Base-by-base conservation (phyloP, 2,888 invertebrate species). In the Megastigmus dorsalis region DNA sequence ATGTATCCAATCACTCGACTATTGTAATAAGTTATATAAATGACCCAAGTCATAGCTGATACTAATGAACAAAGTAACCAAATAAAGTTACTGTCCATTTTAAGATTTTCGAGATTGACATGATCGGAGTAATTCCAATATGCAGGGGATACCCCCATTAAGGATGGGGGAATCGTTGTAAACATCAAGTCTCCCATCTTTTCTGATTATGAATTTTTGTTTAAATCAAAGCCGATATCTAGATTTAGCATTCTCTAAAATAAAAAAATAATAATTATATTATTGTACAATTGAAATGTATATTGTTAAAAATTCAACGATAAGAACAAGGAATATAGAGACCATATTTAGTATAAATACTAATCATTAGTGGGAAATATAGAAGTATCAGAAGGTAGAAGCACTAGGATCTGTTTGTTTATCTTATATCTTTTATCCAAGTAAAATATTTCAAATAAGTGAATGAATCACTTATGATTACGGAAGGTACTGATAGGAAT, bases 1-100 rank as follows among this genome's bases (percentile, higher is more conserved):
- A 98, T 92, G 85, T 95, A 94, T 30, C 97, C 98, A 80, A 97
- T 91, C 3, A 98, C 92, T 77, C 98, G 92, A 66, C 97, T 97
- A 88, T 97, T 97, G 89, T 98, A 98, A 89, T 96, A 97, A 0
- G 95, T 95, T 83, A 97, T 95, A 89, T 98, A 98, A 80, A 97
- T 94, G 63, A 97, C 93, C 98, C 98, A 98, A 43, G 93, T 90
- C 84, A 96, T 94, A 23, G 95, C 95, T 76, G 94, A 93, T 80
- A 94, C 91, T 60, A 97, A 90, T 73, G 96, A 96, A 82, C 93
- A 93, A 26, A 97, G 90, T 79, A 96, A 90, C 90, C 93, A 93
- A 60, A 91, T 90, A 83, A 93, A 92, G 85, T 94, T 95, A 82
- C 93, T 93, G 89, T 96, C 95, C 92, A 93, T 92, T 87, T 92